Evolutionary conservation across 1,140 invertebrate species (phyloP).

Genomic region (Bombyx mandarina): DNA sequence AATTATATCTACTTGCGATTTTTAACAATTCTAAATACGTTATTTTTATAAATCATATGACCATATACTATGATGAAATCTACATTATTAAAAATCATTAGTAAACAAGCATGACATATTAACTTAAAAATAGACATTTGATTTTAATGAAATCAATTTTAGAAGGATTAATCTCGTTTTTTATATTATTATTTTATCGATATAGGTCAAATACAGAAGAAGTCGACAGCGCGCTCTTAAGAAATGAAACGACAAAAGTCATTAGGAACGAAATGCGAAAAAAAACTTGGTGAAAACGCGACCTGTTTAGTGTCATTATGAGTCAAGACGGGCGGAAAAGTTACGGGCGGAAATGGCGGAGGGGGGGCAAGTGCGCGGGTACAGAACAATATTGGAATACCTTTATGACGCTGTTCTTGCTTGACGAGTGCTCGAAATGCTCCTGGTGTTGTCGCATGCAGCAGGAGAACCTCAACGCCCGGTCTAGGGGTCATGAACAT

Average conservation of each 20-base stretch:
- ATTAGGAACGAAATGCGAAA: slow-evolving; percentile 29
- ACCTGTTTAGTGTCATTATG: slow-evolving; percentile 59
- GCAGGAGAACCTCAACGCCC: slow-evolving; percentile 32
- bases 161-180: too few relatives aligned
- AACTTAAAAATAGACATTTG: too few relatives aligned
- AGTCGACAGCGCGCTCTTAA: too few relatives aligned
- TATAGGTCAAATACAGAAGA: too few relatives aligned
- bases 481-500: slow-evolving; percentile 42
- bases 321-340: slow-evolving; percentile 47
- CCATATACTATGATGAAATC: too few relatives aligned
- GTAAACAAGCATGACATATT: too few relatives aligned
- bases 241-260: slow-evolving; percentile 16
- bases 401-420: slow-evolving; percentile 36
- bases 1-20: background rate
- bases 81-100: too few relatives aligned
- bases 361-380: slow-evolving; percentile 8
- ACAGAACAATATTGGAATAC: slow-evolving; percentile 31
- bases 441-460: slow-evolving; percentile 30
- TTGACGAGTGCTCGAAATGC: slow-evolving; percentile 44
- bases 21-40: background rate
- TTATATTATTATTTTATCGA: too few relatives aligned
- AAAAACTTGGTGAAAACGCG: slow-evolving; percentile 36
- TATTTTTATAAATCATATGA: background rate
- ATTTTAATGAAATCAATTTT: too few relatives aligned
- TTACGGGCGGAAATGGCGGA: slow-evolving; percentile 56